phyloP scores from a whole-genome alignment of 2,113 vertebrate species.

The Prolemur simus region DNA sequence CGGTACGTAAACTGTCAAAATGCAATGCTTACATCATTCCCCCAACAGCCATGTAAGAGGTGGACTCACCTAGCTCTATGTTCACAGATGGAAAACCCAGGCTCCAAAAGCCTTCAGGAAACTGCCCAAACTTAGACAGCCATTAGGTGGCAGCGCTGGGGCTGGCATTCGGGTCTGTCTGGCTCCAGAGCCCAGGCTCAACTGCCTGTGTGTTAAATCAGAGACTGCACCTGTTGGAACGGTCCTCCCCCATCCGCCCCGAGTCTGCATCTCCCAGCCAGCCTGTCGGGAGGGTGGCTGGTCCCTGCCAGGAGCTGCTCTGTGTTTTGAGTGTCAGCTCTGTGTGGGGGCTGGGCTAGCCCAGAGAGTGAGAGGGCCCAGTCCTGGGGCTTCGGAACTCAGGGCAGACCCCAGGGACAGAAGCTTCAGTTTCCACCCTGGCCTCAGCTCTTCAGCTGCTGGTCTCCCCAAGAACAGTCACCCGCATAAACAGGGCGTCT shows the following conservation, averaged over 20 bases:
- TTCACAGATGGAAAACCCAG: neutral
- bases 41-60: neutral
- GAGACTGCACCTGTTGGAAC: neutral
- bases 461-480: neutral
- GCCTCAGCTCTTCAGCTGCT: neutral
- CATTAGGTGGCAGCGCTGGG: neutral
- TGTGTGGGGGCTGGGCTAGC: neutral
- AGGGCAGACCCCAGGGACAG: fast-evolving
- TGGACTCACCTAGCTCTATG: neutral
- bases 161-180: neutral
- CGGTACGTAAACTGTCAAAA: neutral
- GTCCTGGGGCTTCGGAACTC: neutral
- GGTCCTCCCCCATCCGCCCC: neutral
- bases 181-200: neutral
- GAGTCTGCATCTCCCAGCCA: neutral
- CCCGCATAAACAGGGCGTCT: neutral
- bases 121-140: neutral
- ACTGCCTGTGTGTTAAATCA: neutral
- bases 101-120: neutral
- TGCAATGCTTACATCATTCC: neutral
- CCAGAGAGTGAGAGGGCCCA: neutral
- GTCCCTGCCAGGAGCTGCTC: neutral
- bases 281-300: neutral
- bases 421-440: neutral
- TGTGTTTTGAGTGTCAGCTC: neutral